Conservation (phyloP, 2,113 vertebrate genomes). For the Paramisgurnus dabryanus region DNA sequence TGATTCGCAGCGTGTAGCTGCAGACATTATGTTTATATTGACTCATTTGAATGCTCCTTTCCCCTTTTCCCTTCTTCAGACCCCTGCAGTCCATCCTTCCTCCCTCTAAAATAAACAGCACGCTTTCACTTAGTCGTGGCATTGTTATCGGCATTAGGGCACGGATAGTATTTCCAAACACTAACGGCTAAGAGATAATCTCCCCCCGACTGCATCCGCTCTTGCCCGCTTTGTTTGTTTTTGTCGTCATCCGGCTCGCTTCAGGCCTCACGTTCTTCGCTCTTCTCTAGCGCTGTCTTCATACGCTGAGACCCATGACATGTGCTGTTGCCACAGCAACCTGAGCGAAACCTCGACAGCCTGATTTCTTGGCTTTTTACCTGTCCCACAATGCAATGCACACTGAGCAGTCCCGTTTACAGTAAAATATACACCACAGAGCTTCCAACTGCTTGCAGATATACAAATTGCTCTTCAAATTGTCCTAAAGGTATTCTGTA, state of each 20-base stretch:
- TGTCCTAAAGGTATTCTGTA: not conserved
- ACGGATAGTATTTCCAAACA: slow-evolving; percentile 32
- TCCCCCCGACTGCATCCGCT: slow-evolving; percentile 22
- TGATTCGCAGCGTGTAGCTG: not conserved
- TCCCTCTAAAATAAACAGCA: slow-evolving; percentile 29
- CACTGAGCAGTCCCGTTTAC: not conserved
- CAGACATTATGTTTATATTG: slow-evolving; percentile 41
- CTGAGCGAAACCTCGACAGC: slow-evolving; percentile 51
- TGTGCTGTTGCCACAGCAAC: slow-evolving; percentile 69
- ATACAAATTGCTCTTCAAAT: not conserved
- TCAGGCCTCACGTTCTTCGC: not conserved
- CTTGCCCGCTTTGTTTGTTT: slow-evolving; percentile 41
- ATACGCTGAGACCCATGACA: slow-evolving; percentile 62
- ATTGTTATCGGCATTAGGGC: slow-evolving; percentile 16
- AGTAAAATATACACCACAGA: not conserved
- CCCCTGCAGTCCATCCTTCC: not conserved
- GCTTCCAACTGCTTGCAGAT: not conserved
- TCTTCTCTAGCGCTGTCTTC: slow-evolving; percentile 54
- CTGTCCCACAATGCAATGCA: slow-evolving; percentile 66
- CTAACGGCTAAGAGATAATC: slow-evolving; percentile 27
- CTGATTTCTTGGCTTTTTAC: slow-evolving; percentile 59
- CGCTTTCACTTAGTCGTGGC: slow-evolving; percentile 27
- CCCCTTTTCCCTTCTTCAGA: slow-evolving; percentile 14
- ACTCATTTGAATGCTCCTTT: slow-evolving; percentile 33
- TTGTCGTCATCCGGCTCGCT: slow-evolving; percentile 29